Conservation (phyloP, 2,888 invertebrate species). For the Autographa gamma region DNA sequence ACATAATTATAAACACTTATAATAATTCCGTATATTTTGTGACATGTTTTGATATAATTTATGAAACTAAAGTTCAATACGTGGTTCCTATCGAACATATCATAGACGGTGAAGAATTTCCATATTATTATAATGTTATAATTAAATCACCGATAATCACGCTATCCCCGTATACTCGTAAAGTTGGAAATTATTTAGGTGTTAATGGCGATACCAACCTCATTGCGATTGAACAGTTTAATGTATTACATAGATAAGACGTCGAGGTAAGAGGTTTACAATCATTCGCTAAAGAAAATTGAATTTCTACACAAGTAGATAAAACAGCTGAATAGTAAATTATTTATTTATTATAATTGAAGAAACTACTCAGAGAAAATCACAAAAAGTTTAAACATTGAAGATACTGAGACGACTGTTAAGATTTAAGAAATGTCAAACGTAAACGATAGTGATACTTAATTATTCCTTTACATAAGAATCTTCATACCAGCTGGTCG, state of each 20-base stretch:
- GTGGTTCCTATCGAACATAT: slow-evolving; percentile 43
- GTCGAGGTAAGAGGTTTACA: not conserved
- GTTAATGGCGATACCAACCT: slow-evolving; percentile 31
- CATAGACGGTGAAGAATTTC: slow-evolving; percentile 34
- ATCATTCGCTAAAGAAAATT: not conserved
- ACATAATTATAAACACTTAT: slow-evolving; percentile 17
- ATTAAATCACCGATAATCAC: slow-evolving; percentile 45
- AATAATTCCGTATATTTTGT: slow-evolving; percentile 27
- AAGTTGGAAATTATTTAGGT: slow-evolving; percentile 18
- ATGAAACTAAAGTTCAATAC: slow-evolving; percentile 34
- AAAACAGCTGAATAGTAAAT: not conserved
- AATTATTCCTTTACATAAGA: slow-evolving; percentile 2
- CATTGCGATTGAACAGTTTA: slow-evolving; percentile 10
- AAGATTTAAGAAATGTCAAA: not conserved
- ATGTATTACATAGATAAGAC: slow-evolving; percentile 2
- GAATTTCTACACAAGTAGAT: not conserved
- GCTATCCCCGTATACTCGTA: slow-evolving; percentile 43
- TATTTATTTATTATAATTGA: not conserved
- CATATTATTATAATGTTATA: slow-evolving; percentile 46
- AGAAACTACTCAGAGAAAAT: not conserved
- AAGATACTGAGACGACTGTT: not conserved
- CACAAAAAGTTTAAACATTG: not conserved
- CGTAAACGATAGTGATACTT: not conserved
- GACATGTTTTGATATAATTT: slow-evolving; percentile 32
- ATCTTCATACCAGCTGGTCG: not conserved